Base-by-base conservation (phyloP, 1,140 invertebrate genomes). In the Euwallacea similis region DNA sequence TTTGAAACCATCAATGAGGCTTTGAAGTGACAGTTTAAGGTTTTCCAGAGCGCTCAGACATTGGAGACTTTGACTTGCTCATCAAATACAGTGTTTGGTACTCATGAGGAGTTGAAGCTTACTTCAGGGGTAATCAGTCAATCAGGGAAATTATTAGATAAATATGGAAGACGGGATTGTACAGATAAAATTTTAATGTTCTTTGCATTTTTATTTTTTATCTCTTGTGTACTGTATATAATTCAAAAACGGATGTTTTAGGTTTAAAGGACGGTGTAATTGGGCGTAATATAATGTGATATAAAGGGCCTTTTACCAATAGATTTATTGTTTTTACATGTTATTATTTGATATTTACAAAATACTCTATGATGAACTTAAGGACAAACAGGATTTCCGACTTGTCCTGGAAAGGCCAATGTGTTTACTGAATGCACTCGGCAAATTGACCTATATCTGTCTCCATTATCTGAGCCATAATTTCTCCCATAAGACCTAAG, bases 111-210 rank as follows among this genome's bases (percentile, higher is more conserved):
- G 82, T 84, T 98, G 11, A 88, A 92, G 75, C 87, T 88, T 68
- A 96, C 96, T 72, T 91, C 92, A 7, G 90, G 92, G 74, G 90
- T 91, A 8, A 96, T 98, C 74, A 85, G 89, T 10, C 94, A 95
- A 78, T 96, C 95, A 0, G 90, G 91, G 69, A 96, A 95, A 82
- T 84, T 98, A 2, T 83, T 98, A 46, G 94, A 92, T 16, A 98
- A 98, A 85, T 98, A 98, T 83, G 94, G 93, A 2, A 84, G 96
- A 73, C 83, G 96, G 42, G 96, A 98, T 84, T 90, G 95, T 63
- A 98, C 97, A 0, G 96, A 98, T 80, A 98, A 97, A 87, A 87
- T 96, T 55, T 84, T 98, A 0, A 88, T 98, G 72, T 89, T 93
- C 70, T 88, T 98, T 77, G 95, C 94, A 56, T 92, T 98, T 79